A percentile compares a stretch with the other conserved stretches of the same genome.
Conservation (phyloP, 2,797 vertebrate genomes). For the Scleropages formosus region DNA sequence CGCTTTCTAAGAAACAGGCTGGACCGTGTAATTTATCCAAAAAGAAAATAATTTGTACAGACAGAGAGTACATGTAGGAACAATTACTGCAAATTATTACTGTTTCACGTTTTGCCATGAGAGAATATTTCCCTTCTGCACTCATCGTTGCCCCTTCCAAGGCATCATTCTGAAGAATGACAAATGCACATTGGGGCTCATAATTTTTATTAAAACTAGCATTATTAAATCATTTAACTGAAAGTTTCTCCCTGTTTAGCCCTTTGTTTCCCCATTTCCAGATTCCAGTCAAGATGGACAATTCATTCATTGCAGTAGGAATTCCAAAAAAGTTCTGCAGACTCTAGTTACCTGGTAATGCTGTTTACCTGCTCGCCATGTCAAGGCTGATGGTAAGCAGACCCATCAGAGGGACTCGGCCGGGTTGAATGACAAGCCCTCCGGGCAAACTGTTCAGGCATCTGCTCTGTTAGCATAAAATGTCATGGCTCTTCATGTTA, state of each 20-base stretch:
- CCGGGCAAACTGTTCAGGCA: neutral
- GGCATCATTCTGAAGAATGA: no score
- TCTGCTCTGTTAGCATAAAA: neutral
- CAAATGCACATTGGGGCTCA: no score
- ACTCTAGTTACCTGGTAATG: neutral
- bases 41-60: neutral
- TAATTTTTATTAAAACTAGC: no score
- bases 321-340: neutral
- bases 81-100: neutral
- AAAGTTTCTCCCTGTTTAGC: no score
- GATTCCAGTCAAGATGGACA: neutral
- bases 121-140: neutral
- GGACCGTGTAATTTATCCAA: neutral
- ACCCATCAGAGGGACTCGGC: neutral
- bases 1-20: neutral
- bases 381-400: conserved; percentile 17
- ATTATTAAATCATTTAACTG: no score
- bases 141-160: no score
- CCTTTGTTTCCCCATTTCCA: no score
- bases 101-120: neutral
- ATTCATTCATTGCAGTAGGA: neutral
- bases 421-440: conserved; percentile 20
- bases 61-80: neutral
- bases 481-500: neutral
- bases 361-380: conserved; percentile 4